phyloP scores from a whole-genome alignment of 2,888 invertebrate genomes.

The Agonopterix heracliana region DNA sequence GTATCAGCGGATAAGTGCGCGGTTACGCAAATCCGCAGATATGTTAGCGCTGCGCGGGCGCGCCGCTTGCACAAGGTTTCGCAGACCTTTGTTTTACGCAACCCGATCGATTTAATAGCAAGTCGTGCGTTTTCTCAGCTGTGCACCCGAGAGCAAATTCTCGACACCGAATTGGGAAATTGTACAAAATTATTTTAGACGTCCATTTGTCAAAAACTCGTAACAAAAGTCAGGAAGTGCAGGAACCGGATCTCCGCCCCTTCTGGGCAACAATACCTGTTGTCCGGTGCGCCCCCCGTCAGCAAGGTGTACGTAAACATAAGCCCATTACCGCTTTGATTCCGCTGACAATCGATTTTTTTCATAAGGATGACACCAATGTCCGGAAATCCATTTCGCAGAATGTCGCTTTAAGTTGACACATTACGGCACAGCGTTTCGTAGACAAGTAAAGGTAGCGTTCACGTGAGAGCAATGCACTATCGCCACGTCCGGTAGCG shows the following conservation, averaged over 20 bases:
- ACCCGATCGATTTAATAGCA: conserved; percentile 73
- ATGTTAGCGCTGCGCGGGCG: conserved; percentile 67
- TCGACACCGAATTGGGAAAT: conserved; percentile 35
- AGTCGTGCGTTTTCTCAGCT: conserved; percentile 71
- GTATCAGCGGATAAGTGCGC: conserved; percentile 72
- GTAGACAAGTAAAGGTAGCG: conserved; percentile 39
- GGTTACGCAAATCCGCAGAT: conserved; percentile 75
- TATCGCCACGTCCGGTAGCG: conserved; percentile 64
- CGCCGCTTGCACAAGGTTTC: conserved; percentile 75
- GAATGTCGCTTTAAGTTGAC: conserved; percentile 22
- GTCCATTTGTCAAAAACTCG: conserved; percentile 6
- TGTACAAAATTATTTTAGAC: conserved; percentile 22
- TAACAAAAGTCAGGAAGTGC: conserved; percentile 32
- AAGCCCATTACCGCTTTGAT: conserved; percentile 31
- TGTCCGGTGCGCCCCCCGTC: conserved; percentile 23
- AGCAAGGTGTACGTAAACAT: conserved; percentile 36
- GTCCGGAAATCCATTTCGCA: conserved; percentile 54
- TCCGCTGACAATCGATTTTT: conserved; percentile 45
- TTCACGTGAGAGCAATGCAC: conserved; percentile 57
- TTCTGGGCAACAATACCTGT: conserved; percentile 37
- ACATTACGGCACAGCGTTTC: conserved; percentile 24
- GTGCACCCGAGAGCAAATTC: conserved; percentile 48
- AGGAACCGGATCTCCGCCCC: conserved; percentile 24
- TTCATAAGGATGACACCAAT: conserved; percentile 54
- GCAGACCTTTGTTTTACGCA: conserved; percentile 77